Percentiles rank a stretch among this genome's conserved stretches.
phyloP scores from a whole-genome alignment of 2,797 vertebrate genomes.

The Chiloscyllium punctatum region DNA sequence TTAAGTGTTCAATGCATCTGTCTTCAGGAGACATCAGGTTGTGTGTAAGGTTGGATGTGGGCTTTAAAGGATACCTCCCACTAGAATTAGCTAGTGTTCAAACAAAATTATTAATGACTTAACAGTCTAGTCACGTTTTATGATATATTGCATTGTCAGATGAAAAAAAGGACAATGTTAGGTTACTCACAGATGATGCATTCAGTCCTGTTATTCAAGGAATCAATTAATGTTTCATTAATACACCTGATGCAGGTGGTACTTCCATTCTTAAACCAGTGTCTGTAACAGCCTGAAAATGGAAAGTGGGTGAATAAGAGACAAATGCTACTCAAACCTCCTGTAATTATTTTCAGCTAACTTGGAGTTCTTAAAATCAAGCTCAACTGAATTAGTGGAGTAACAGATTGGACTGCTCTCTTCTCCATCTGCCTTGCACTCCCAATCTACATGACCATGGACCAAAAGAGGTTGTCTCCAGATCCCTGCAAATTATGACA shows the following conservation, averaged over 20 bases:
- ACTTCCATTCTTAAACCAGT: conserved; percentile 70
- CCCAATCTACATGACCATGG: neutral
- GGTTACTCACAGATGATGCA: conserved; percentile 54
- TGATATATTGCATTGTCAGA: neutral
- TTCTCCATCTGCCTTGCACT: neutral
- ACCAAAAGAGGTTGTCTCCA: neutral
- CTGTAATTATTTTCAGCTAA: neutral
- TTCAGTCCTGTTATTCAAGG: conserved; percentile 47
- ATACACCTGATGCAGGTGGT: conserved; percentile 69
- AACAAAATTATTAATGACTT: neutral
- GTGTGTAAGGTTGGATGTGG: neutral
- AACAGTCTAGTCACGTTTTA: neutral
- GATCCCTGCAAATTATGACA: neutral
- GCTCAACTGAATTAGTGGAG: neutral
- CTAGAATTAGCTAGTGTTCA: neutral
- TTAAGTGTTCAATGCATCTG: neutral
- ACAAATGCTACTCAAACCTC: neutral
- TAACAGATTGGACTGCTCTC: neutral
- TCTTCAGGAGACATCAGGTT: neutral
- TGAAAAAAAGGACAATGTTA: neutral
- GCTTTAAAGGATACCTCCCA: neutral
- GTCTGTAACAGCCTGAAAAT: conserved; percentile 70
- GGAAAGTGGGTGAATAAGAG: conserved; percentile 29
- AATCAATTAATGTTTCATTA: conserved; percentile 47
- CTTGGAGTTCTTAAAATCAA: neutral